Percentiles rank a stretch among this genome's conserved stretches.
These are phyloP conservation scores for Teleogryllus occipitalis DNA, from an alignment of 1,140 invertebrate genomes.

Conservation along the genomic window DNA sequence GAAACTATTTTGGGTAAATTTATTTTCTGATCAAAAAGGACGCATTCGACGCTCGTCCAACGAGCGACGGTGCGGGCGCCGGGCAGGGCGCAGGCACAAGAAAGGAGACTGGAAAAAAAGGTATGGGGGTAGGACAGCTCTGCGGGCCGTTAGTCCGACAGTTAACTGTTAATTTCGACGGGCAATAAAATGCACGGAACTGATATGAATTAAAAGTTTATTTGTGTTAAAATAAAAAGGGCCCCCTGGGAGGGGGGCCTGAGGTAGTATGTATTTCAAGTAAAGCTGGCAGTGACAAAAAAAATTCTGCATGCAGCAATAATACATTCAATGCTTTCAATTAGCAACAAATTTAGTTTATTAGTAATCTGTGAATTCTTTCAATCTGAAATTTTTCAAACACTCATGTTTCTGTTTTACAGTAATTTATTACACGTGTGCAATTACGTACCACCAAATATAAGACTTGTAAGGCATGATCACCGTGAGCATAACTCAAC, in stretches of 20 bases:
- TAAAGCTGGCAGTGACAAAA: constrained; percentile 4
- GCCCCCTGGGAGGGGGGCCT: background rate
- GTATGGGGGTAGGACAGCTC: too few species aligned
- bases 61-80: too few species aligned
- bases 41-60: too few species aligned
- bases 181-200: background rate
- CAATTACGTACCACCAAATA: constrained; percentile 23
- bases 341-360: constrained; percentile 24
- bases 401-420: constrained; percentile 19
- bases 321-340: background rate
- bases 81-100: too few species aligned
- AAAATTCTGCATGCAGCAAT: constrained; percentile 4
- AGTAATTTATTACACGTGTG: constrained; percentile 22
- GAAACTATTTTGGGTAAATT: too few species aligned
- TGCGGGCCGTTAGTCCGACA: background rate
- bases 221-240: constrained; percentile 6
- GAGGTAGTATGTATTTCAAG: constrained; percentile 4
- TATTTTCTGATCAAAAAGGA: too few species aligned
- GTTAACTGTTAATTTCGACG: background rate
- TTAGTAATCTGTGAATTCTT: constrained; percentile 23
- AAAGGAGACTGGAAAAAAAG: too few species aligned
- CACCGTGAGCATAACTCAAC: constrained; percentile 22
- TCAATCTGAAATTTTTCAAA: constrained; percentile 22
- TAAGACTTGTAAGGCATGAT: constrained; percentile 22
- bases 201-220: constrained; percentile 6